These are phyloP conservation scores for Cydia splendana DNA, from an alignment of 1,140 invertebrate species.

Conservation along the genomic window DNA sequence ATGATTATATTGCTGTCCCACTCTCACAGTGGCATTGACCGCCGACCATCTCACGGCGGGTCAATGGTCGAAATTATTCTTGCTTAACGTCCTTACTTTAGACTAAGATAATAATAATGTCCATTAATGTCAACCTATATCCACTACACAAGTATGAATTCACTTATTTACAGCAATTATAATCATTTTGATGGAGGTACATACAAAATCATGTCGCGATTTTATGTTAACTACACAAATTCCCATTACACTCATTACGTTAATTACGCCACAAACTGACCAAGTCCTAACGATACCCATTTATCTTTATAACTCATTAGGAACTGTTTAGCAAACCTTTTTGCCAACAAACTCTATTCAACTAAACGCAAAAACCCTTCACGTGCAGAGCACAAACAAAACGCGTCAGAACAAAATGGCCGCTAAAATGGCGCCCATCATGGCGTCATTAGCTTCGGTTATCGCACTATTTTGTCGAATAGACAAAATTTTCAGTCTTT, in stretches of 20 bases:
- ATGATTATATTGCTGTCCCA: too few species aligned
- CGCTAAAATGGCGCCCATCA: constrained; percentile 61
- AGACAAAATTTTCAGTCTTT: constrained; percentile 78
- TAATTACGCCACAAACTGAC: constrained; percentile 22
- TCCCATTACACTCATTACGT: background rate
- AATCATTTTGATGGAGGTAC: too few species aligned
- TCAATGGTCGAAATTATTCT: too few species aligned
- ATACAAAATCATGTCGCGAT: background rate
- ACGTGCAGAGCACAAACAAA: constrained; percentile 62
- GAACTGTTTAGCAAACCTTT: constrained; percentile 32
- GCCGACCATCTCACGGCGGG: too few species aligned
- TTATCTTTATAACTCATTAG: constrained; percentile 32
- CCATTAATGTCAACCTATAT: too few species aligned
- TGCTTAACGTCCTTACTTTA: too few species aligned
- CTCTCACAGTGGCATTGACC: too few species aligned
- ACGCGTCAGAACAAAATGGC: constrained; percentile 60
- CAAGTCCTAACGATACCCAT: constrained; percentile 20
- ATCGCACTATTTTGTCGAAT: constrained; percentile 77
- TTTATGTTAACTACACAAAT: background rate
- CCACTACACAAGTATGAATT: too few species aligned
- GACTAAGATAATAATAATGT: too few species aligned
- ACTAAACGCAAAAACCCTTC: constrained; percentile 52
- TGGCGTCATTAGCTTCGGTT: constrained; percentile 72
- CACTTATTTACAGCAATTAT: too few species aligned
- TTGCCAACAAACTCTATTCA: constrained; percentile 28